A percentile compares a stretch with the other conserved stretches of the same genome.
These are phyloP conservation scores for Thyatira batis DNA, from an alignment of 2,888 invertebrate genomes.

Conservation along the genomic window DNA sequence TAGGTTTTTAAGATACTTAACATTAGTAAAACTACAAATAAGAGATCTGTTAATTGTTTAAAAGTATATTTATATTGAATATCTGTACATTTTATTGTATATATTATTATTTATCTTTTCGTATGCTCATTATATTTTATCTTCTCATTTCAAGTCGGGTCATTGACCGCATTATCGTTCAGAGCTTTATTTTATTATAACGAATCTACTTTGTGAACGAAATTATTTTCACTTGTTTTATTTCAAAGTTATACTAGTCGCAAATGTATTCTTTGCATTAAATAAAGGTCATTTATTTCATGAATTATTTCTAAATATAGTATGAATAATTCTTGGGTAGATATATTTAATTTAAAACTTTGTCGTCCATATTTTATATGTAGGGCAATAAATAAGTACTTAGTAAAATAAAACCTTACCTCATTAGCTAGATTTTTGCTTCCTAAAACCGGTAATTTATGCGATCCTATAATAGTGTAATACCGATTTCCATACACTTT, in stretches of 20 bases:
- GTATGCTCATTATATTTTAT: background rate
- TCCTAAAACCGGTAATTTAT: constrained; percentile 36
- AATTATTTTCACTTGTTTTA: no score
- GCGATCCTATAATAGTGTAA: constrained; percentile 51
- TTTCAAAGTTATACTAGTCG: no score
- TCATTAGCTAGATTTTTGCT: constrained; percentile 26
- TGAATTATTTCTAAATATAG: no score
- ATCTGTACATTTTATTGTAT: background rate
- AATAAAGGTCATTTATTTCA: no score
- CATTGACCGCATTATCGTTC: background rate
- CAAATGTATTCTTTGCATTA: background rate
- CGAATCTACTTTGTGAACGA: background rate
- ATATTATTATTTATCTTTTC: background rate
- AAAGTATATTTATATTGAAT: background rate
- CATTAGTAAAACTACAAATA: no score
- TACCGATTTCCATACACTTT: constrained; percentile 46
- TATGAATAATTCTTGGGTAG: no score
- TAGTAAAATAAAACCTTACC: constrained; percentile 30
- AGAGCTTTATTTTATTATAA: background rate
- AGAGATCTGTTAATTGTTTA: no score
- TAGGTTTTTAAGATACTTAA: no score
- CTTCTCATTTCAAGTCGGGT: background rate
- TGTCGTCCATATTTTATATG: no score
- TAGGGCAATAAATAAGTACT: no score
- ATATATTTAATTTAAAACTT: no score